Evolutionary conservation across 1,140 invertebrate species (phyloP), one percentile per base, ranked within the genome.

Genomic region (Anagrus nilaparvatae): DNA sequence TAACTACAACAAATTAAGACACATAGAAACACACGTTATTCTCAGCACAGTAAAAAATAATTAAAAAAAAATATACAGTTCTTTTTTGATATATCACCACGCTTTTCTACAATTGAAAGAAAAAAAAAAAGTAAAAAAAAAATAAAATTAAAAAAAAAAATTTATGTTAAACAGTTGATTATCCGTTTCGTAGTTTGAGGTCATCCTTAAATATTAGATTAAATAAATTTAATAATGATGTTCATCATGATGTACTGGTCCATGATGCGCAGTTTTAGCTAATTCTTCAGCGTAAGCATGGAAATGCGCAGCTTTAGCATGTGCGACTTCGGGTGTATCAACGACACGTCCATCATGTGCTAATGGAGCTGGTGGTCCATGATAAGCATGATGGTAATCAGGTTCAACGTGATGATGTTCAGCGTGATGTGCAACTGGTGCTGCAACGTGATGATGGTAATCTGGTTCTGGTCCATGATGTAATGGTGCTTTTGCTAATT

Each of bases 291-390:
- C 66, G 46, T 72, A 66, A 21, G 73, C 73, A 39, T 70, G 67
- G 51, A 72, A 71, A 48, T 76, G 74, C 4, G 60, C 68, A 14
- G 72, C 71, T 55, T 75, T 75, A 29, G 75, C 75, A 30, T 69
- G 69, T 31, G 72, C 71, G 4, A 77, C 75, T 59, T 76, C 76
- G 24, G 73, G 71, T 3, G 75, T 76, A 47, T 77, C 75, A 7
- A 64, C 51, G 21, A 63, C 59, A 25, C 60, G 60, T 8, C 63
- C 64, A 34, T 59, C 57, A 32, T 59, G 59, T 5, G 53, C 60
- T n/a, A 69, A 43, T 6, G 61, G 51, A 0, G 59, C 60, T 5
- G 56, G 56, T 3, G 58, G 56, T 12, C 61, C 63, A 25, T 62
- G 58, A 30, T 63, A 65, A 0, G 42, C 30, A 12, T 54, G 44